Evolutionary conservation across 2,888 invertebrate genomes (phyloP).

Genomic region (Pegoplata infirma): DNA sequence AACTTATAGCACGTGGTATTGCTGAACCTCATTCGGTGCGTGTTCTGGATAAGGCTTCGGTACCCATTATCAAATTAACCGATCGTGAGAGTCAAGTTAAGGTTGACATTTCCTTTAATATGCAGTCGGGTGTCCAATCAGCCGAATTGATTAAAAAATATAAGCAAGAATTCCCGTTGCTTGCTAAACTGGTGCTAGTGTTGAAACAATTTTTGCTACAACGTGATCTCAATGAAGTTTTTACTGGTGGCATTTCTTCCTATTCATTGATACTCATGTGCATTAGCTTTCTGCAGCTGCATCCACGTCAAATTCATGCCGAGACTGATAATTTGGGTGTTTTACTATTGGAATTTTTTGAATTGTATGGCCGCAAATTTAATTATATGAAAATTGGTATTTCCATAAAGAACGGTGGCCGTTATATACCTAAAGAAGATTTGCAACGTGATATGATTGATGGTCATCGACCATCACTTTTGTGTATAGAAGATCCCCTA

Average conservation of each 20-base stretch:
- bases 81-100: constrained; percentile 90
- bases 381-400: constrained; percentile 93
- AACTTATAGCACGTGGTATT: constrained; percentile 92
- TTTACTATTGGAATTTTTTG: constrained; percentile 96
- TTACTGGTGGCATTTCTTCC: constrained; percentile 98
- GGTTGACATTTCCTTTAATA: constrained; percentile 99
- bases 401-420: constrained; percentile 94
- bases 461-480: constrained; percentile 93
- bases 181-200: constrained; percentile 96
- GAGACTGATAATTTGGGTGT: constrained; percentile 91
- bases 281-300: constrained; percentile 96
- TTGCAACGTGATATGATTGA: constrained; percentile 95
- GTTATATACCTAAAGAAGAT: constrained; percentile 96
- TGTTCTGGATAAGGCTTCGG: constrained; percentile 98
- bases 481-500: constrained; percentile 98
- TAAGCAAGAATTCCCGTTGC: constrained; percentile 91
- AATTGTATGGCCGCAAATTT: constrained; percentile 97
- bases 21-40: constrained; percentile 94
- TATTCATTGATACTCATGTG: constrained; percentile 99
- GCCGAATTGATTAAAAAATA: constrained; percentile 96
- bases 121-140: constrained; percentile 97
- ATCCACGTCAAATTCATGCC: constrained; percentile 89
- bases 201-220: constrained; percentile 99
- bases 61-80: constrained; percentile 98
- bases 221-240: constrained; percentile 99